phyloP scores from a whole-genome alignment of 37 sponge, comb jelly and placozoan genomes.

The Crambe crambe region DNA sequence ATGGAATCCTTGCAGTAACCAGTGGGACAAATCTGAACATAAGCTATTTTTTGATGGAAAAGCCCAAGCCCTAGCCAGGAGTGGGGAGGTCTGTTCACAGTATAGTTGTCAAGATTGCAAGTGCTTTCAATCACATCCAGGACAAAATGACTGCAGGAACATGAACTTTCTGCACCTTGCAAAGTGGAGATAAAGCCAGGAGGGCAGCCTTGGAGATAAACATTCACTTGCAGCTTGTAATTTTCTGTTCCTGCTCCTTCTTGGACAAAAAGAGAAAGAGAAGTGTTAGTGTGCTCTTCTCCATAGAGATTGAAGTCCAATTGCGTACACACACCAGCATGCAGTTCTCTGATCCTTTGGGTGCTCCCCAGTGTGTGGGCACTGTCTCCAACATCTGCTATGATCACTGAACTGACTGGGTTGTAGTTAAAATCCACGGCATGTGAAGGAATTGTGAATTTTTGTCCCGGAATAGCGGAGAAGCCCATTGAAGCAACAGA shows the following conservation, averaged over 20 bases:
- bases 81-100: constrained; percentile 7
- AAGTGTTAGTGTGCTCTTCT: constrained; percentile 3
- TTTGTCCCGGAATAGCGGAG: constrained; percentile 13
- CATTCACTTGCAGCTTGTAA: background rate
- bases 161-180: background rate
- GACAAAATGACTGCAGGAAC: constrained; percentile 18
- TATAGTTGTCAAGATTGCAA: constrained; percentile 18
- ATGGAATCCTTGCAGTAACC: background rate
- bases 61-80: constrained; percentile 25
- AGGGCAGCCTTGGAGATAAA: constrained; percentile 21
- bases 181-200: constrained; percentile 17
- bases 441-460: background rate
- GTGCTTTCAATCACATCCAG: background rate
- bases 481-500: no score
- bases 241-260: background rate
- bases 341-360: background rate
- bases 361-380: background rate
- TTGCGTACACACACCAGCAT: constrained; percentile 1
- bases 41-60: background rate
- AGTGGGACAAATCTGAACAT: constrained; percentile 26
- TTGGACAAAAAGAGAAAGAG: background rate
- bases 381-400: background rate
- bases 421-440: constrained; percentile 5
- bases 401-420: constrained; percentile 14
- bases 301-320: constrained; percentile 30